Base-by-base conservation (phyloP, 2,113 vertebrate genomes). In the Trogon surrucura region DNA sequence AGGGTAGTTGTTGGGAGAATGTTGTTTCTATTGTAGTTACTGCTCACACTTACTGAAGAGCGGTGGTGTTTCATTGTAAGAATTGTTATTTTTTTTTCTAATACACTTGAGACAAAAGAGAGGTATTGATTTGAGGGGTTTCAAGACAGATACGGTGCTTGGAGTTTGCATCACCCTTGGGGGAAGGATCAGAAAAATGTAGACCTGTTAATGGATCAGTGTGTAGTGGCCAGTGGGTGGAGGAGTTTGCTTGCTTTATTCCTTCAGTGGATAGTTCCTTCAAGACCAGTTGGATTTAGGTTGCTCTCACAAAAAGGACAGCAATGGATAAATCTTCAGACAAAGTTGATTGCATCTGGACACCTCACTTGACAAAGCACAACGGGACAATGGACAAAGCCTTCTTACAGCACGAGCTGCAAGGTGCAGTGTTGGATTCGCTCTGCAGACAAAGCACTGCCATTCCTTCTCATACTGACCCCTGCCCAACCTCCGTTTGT, bases 51-150 rank as follows among this genome's bases (percentile, higher is more conserved):
- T 13, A 4, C 4, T 41, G 66, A 58, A 62, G 34, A 38, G 29
- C 3, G 0, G 6, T 64, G 26, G 1, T 69, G 29, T 20, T 86
- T 44, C 17, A 6, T 27, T 65, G 19, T 36, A 16, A 87, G 34
- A 81, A 48, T 8, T 23, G 71, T 5, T 23, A 1, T 16, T 16
- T 36, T 4, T 45, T 67, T 50, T 29, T 13, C n/a, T 48, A 13
- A 3, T 16, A 11, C 5, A 2, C 23, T 29, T 53, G 44, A 51
- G 23, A 27, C n/a, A 34, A 57, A 57, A 30, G 9, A 30, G 25
- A 47, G 15, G 4, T 47, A 19, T 60, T 0, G 0, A 44, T 34
- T 17, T 38, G 72, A 83, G 60, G 12, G 21, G 2, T 38, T 67
- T 84, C 11, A 13, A 23, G 34, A 34, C 8, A 72, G 19, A 10